Percentiles rank a stretch among this genome's conserved stretches.
These are phyloP conservation scores for Synergus japonicus DNA, from an alignment of 2,888 invertebrate genomes.

Conservation along the genomic window DNA sequence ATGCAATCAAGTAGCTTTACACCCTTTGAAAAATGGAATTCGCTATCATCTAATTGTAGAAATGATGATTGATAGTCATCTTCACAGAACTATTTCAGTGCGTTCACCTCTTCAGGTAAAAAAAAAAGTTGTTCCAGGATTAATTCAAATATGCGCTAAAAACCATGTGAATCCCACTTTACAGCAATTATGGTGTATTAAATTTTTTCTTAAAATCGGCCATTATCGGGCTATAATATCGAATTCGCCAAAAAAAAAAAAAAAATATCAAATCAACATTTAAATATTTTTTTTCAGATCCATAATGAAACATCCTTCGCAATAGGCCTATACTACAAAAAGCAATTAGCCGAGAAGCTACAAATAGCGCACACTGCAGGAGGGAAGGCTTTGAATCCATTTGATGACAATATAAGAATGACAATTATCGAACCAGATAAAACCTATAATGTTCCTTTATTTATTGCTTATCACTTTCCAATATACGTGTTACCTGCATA, in stretches of 20 bases:
- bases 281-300: slow-evolving; percentile 77
- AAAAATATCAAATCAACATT: neutral
- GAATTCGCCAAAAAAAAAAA: too few relatives aligned
- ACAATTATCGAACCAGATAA: slow-evolving; percentile 87
- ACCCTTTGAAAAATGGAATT: slow-evolving; percentile 81
- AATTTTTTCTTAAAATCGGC: too few relatives aligned
- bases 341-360: slow-evolving; percentile 83
- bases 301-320: slow-evolving; percentile 88
- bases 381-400: slow-evolving; percentile 86
- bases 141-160: neutral
- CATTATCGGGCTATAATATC: too few relatives aligned
- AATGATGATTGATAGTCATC: slow-evolving; percentile 81
- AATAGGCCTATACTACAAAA: slow-evolving; percentile 86
- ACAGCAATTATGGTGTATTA: too few relatives aligned
- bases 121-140: neutral
- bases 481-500: slow-evolving; percentile 86
- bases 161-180: too few relatives aligned
- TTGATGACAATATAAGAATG: slow-evolving; percentile 86
- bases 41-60: slow-evolving; percentile 86
- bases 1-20: slow-evolving; percentile 83
- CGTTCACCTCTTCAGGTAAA: slow-evolving; percentile 87
- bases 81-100: slow-evolving; percentile 81
- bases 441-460: slow-evolving; percentile 86
- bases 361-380: slow-evolving; percentile 80
- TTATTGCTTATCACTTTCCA: slow-evolving; percentile 89